Evolutionary conservation across 2,113 vertebrate genomes (phyloP), one percentile per base, ranked within the genome.

Genomic region (Syrmaticus mikado): DNA sequence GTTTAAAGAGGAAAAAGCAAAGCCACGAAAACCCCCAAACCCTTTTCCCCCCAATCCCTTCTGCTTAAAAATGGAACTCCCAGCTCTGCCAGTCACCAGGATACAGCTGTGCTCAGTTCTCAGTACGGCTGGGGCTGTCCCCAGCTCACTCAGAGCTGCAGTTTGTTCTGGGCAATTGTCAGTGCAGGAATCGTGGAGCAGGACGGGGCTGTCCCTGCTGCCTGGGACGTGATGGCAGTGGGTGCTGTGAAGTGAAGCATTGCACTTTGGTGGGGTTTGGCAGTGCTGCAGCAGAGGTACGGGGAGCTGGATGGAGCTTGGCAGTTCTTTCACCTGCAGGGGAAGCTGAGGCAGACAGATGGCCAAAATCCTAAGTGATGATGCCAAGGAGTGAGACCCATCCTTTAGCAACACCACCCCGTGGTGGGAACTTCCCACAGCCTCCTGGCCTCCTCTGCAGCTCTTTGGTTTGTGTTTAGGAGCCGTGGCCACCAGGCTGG

Each of bases 91-190:
- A 76, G 74, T 78, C 73, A 73, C 43, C 34, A 11, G n/a, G 40
- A 2, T 11, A 82, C 87, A 95, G 73, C n/a, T 19, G 4, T 65
- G 85, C 94, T 95, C 89, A 85, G 90, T 96, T 96, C 81, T 73
- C 80, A 81, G 76, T 36, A 9, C 1, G 40, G 64, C 8, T 78
- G 41, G 22, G 68, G 73, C 43, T 77, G 53, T 60, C 82, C 82
- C 79, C 85, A 68, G 78, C 75, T 72, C 67, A 8, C 53, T 55
- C 58, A 6, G 7, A 58, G 91, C 94, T 55, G 65, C 55, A 70
- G 81, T 3, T 13, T 40, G 57, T 71, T 13, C 48, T 8, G 1
- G 5, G 64, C 20, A 53, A 17, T 28, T 55, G 28, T 28, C 8
- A 8, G 3, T 71, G 34, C 48, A 8, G 34, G 38, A 19, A 57